Conservation (phyloP, 2,797 vertebrate genomes). For the Neosilurus mollespiculum region DNA sequence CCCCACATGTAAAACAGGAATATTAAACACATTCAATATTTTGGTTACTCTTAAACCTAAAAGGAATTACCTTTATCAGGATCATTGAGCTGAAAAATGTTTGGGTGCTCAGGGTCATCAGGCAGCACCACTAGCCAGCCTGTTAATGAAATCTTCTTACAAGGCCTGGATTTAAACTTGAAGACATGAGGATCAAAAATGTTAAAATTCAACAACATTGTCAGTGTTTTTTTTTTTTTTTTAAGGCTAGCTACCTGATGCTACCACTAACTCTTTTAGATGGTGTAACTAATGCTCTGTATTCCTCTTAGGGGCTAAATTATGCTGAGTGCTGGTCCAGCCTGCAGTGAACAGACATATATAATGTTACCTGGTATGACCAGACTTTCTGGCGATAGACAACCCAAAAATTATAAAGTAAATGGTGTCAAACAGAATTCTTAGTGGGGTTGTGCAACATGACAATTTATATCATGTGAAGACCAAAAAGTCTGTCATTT, state of each 20-base stretch:
- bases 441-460: no score
- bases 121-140: slow-evolving; percentile 94
- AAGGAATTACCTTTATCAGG: slow-evolving; percentile 86
- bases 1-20: background rate
- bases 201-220: background rate
- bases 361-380: background rate
- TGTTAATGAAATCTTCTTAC: slow-evolving; percentile 88
- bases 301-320: background rate
- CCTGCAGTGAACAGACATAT: background rate
- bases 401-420: no score
- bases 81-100: slow-evolving; percentile 94
- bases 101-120: slow-evolving; percentile 88
- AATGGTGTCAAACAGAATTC: no score
- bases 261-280: background rate
- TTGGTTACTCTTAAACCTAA: background rate
- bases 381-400: no score
- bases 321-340: background rate
- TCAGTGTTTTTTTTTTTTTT: background rate
- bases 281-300: background rate
- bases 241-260: background rate
- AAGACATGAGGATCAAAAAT: slow-evolving; percentile 26
- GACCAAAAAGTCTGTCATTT: no score
- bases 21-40: background rate
- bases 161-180: slow-evolving; percentile 91
- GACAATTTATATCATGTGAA: no score